These are phyloP conservation scores for Dioctria linearis DNA, from an alignment of 2,888 invertebrate species.

Conservation along the genomic window DNA sequence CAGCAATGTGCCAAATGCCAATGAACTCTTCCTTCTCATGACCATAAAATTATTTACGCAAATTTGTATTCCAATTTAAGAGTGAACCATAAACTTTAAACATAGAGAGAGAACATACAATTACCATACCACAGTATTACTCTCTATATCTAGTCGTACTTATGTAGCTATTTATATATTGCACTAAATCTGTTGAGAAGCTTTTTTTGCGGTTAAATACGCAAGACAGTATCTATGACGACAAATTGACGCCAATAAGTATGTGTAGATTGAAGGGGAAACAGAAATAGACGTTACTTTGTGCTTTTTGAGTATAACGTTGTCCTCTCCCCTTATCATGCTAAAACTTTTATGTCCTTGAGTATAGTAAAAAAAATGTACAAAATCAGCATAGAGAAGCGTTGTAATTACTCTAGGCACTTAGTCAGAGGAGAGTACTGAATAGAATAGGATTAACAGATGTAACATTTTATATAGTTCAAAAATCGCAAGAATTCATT, in stretches of 20 bases:
- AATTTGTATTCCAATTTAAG: no score
- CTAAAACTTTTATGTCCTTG: constrained; percentile 37
- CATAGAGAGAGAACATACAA: no score
- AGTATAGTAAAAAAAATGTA: constrained; percentile 8
- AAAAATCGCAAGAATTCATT: not conserved
- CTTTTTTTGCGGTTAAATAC: constrained; percentile 1
- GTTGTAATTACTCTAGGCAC: constrained; percentile 3
- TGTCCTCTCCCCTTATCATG: constrained; percentile 3
- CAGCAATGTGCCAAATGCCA: no score
- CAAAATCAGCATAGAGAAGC: not conserved
- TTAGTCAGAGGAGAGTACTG: constrained; percentile 26
- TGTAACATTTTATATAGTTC: constrained; percentile 7
- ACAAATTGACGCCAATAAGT: constrained; percentile 24
- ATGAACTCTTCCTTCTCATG: no score
- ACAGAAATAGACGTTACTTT: not conserved
- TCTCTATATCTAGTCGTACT: no score
- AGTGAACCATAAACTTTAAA: no score
- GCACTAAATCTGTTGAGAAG: not conserved
- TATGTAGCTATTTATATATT: no score
- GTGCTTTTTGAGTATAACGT: constrained; percentile 25
- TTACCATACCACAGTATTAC: no score
- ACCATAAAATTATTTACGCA: no score
- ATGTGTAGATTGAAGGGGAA: constrained; percentile 5
- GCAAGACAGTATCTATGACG: constrained; percentile 52
- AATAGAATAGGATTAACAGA: not conserved